A percentile compares a stretch with the other conserved stretches of the same genome.
Evolutionary conservation across 2,797 vertebrate genomes (phyloP).

Genomic region (Rhinogobio ventralis): DNA sequence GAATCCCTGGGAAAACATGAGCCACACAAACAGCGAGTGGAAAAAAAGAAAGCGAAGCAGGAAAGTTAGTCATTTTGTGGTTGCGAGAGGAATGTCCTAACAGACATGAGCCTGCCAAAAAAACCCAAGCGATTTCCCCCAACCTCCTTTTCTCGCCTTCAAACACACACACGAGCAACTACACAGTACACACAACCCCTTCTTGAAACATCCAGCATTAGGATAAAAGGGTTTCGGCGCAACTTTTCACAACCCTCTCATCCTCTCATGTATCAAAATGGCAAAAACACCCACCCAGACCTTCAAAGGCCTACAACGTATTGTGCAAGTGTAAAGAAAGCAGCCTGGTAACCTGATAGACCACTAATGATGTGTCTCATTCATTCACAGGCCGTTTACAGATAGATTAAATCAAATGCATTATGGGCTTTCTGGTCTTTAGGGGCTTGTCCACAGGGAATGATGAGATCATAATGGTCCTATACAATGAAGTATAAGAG

Average conservation of each 20-base stretch:
- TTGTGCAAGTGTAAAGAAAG: slow-evolving; percentile 54
- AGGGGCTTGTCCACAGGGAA: slow-evolving; percentile 32
- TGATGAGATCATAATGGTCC: slow-evolving; percentile 42
- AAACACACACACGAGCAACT: slow-evolving; percentile 18
- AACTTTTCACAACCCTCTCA: slow-evolving; percentile 23
- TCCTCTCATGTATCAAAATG: slow-evolving; percentile 42
- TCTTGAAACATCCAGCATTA: slow-evolving; percentile 3
- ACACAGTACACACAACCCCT: not conserved
- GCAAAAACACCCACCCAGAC: slow-evolving; percentile 16
- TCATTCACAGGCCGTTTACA: slow-evolving; percentile 58
- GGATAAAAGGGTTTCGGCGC: slow-evolving; percentile 10
- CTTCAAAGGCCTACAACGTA: slow-evolving; percentile 46
- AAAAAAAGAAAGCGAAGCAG: slow-evolving; percentile 34
- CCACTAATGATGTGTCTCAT: slow-evolving; percentile 63
- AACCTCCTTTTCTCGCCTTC: slow-evolving; percentile 34
- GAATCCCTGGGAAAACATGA: slow-evolving; percentile 50
- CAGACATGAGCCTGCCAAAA: slow-evolving; percentile 47
- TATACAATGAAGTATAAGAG: slow-evolving; percentile 22
- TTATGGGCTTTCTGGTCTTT: slow-evolving; percentile 37
- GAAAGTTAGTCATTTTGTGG: slow-evolving; percentile 55
- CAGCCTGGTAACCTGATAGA: slow-evolving; percentile 54
- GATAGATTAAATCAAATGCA: slow-evolving; percentile 51
- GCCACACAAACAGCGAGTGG: slow-evolving; percentile 36
- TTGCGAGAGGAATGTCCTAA: slow-evolving; percentile 45
- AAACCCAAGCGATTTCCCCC: not conserved